Percentiles rank a stretch among this genome's conserved stretches.
These are phyloP conservation scores for Muschampia plurimacula DNA, from an alignment of 2,888 invertebrate genomes.

Conservation along the genomic window DNA sequence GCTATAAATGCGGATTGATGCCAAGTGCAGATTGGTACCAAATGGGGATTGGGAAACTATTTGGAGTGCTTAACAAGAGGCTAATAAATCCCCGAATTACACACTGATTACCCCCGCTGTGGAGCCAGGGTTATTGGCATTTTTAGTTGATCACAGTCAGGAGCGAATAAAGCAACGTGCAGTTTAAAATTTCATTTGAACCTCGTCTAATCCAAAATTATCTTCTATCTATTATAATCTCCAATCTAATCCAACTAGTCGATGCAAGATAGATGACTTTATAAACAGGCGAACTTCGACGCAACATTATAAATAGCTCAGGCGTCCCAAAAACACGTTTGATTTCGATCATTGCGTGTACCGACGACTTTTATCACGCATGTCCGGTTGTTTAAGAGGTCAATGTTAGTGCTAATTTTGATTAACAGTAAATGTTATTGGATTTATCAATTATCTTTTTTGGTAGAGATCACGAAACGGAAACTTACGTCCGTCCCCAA, in stretches of 20 bases:
- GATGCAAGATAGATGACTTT: constrained; percentile 33
- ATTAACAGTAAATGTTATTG: neutral
- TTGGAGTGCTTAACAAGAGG: too few species aligned
- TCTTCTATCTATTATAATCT: neutral
- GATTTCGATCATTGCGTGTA: constrained; percentile 24
- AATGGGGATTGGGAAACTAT: too few species aligned
- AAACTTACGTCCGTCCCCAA: too few species aligned
- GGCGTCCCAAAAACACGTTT: constrained; percentile 24
- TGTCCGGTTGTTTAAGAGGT: constrained; percentile 29
- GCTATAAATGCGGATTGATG: too few species aligned
- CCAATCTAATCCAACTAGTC: constrained; percentile 1
- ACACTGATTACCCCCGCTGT: too few species aligned
- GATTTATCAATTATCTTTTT: neutral
- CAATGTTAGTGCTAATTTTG: constrained; percentile 11
- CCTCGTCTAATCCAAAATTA: neutral
- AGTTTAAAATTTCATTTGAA: neutral
- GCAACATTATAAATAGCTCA: constrained; percentile 22
- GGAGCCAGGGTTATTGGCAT: too few species aligned
- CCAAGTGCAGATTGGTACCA: too few species aligned
- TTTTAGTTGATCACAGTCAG: too few species aligned
- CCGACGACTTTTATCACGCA: constrained; percentile 25
- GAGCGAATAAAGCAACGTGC: too few species aligned
- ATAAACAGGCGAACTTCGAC: constrained; percentile 23
- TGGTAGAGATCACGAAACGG: too few species aligned
- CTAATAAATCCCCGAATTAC: too few species aligned